These are phyloP conservation scores for Streblospio benedicti DNA, from an alignment of 1,140 invertebrate genomes.

Conservation along the genomic window DNA sequence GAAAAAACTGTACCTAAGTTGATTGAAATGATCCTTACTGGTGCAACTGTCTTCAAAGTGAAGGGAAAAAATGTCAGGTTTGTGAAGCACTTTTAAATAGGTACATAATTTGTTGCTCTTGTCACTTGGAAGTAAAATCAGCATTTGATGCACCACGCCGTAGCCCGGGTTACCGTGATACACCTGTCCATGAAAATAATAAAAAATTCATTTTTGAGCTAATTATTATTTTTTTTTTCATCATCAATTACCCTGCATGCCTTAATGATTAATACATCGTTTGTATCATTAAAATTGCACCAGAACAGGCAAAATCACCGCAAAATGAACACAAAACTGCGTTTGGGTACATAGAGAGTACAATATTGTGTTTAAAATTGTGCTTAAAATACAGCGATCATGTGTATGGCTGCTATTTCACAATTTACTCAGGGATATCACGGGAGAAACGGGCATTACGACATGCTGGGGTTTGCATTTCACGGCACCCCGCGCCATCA, in stretches of 20 bases:
- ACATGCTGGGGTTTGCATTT: too few relatives aligned
- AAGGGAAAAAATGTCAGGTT: slow-evolving; percentile 66
- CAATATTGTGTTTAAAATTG: too few relatives aligned
- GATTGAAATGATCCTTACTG: slow-evolving; percentile 19
- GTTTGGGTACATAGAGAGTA: too few relatives aligned
- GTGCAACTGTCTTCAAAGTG: slow-evolving; percentile 69
- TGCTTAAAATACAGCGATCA: too few relatives aligned
- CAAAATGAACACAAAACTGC: too few relatives aligned
- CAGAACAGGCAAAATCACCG: too few relatives aligned
- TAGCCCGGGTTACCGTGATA: background rate
- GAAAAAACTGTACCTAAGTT: background rate
- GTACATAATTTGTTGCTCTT: background rate
- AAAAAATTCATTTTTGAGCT: background rate
- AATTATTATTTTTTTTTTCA: background rate
- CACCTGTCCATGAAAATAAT: background rate
- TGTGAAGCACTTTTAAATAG: background rate
- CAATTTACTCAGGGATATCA: too few relatives aligned
- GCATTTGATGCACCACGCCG: background rate
- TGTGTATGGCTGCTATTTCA: too few relatives aligned
- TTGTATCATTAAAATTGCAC: too few relatives aligned
- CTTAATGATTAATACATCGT: too few relatives aligned
- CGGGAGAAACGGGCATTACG: too few relatives aligned
- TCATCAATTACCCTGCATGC: background rate
- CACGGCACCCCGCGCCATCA: too few relatives aligned
- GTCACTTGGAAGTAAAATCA: background rate